Evolutionary conservation across 2,113 vertebrate species (phyloP), one percentile per base, ranked within the genome.

Genomic region (Ifrita kowaldi): DNA sequence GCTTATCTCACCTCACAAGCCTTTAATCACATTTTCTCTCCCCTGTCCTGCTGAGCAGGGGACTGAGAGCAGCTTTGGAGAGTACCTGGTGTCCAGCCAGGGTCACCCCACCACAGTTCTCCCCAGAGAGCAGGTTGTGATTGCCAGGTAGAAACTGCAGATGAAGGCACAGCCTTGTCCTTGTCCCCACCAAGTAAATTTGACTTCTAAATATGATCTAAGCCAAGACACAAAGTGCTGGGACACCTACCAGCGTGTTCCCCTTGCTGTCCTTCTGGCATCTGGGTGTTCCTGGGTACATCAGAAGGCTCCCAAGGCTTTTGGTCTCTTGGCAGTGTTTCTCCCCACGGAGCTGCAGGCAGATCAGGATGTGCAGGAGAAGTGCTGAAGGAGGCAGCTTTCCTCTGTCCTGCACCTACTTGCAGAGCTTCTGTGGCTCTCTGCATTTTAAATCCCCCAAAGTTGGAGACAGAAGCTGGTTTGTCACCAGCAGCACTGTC

Each of bases 161-260:
- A 35, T 46, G 4, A 32, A 65, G n/a, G 16, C 28, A 20, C 49
- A 76, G 35, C 53, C 33, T 64, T 16, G 4, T 42, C 62, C 57
- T 75, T 42, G 20, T 3, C 37, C 73, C 46, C 49, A 24, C 15
- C 24, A 32, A 37, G 6, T n/a, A 21, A 2, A 79, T 41, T 13
- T 49, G 7, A 16, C 28, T 50, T 73, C 49, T 69, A 26, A 70
- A 81, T 64, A 4, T 11, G 4, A 3, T 11, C 33, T 57, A n/a
- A 57, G 21, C 7, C 2, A 2, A 62, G 27, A 42, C 5, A 62
- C 2, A 8, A 26, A 80, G 26, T 24, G 19, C 3, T 47, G 30
- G 5, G 17, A 74, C 35, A 95, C 95, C 52, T 90, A 96, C 96
- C 96, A 87, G 68, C 50, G 12, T 30, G 80, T 20, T 81, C 50